phyloP scores from a whole-genome alignment of 2,888 invertebrate species.

The Oscheius sp. region DNA sequence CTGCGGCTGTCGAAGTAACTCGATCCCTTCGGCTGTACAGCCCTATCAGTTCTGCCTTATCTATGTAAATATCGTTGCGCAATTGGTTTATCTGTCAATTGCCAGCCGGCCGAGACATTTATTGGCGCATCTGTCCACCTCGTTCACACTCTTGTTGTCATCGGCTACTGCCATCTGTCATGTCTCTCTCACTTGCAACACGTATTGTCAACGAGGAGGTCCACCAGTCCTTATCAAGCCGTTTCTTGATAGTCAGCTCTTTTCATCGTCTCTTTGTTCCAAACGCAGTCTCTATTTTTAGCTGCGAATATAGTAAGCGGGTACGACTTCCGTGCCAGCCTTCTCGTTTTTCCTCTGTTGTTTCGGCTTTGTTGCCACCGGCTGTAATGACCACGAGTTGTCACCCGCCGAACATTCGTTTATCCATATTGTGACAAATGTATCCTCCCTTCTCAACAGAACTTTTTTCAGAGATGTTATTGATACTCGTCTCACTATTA shows the following conservation, averaged over 20 bases:
- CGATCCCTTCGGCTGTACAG: constrained; percentile 22
- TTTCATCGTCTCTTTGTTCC: constrained; percentile 9
- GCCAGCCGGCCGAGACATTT: constrained; percentile 19
- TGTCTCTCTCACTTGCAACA: constrained; percentile 29
- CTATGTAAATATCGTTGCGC: constrained; percentile 36
- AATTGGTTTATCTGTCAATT: constrained; percentile 1
- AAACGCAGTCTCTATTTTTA: background rate
- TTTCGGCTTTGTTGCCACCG: background rate
- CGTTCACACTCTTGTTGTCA: constrained; percentile 23
- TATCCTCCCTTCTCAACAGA: background rate
- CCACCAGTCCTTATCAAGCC: background rate
- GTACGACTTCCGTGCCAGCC: background rate
- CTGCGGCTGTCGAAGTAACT: background rate
- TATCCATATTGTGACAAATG: background rate
- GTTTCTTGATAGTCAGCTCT: constrained; percentile 3
- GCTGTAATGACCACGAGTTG: constrained; percentile 21
- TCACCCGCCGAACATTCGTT: background rate
- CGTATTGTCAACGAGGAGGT: constrained; percentile 6
- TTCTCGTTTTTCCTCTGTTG: constrained; percentile 2
- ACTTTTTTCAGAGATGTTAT: constrained; percentile 1
- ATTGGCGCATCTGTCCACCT: constrained; percentile 33
- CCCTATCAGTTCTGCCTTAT: constrained; percentile 25
- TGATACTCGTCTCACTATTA: constrained; percentile 7
- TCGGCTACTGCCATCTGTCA: constrained; percentile 25
- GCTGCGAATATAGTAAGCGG: background rate